Conservation (phyloP, 2,797 vertebrate genomes). For the Periophthalmus magnuspinnatus region DNA sequence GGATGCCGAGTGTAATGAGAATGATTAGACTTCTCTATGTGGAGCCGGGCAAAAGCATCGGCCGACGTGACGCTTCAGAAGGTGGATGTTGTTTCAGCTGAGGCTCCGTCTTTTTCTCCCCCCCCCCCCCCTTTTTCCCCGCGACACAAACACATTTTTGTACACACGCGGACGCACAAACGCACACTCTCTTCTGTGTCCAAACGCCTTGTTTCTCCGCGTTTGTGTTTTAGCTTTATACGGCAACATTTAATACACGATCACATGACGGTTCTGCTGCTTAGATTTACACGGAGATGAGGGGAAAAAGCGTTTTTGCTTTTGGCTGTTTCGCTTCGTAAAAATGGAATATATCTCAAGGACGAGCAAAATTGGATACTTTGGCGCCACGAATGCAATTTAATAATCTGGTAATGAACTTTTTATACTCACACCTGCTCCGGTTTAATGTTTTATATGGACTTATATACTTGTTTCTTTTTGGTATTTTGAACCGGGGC, state of each 20-base stretch:
- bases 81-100: conserved; percentile 69
- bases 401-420: too few species aligned
- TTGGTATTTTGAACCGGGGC: too few species aligned
- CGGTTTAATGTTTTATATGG: too few species aligned
- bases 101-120: conserved; percentile 45
- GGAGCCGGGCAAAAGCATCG: conserved; percentile 28
- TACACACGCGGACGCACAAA: background rate
- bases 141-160: conserved; percentile 27
- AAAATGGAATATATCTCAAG: too few species aligned
- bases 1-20: conserved; percentile 96
- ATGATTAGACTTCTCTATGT: conserved; percentile 85
- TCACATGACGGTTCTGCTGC: too few species aligned
- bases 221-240: conserved; percentile 18
- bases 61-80: conserved; percentile 53
- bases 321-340: too few species aligned
- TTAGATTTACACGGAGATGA: too few species aligned
- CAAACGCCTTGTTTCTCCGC: conserved; percentile 29
- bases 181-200: conserved; percentile 35
- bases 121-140: conserved; percentile 21
- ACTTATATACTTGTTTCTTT: too few species aligned
- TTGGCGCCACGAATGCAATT: too few species aligned
- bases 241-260: background rate
- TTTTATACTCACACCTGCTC: too few species aligned
- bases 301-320: too few species aligned
- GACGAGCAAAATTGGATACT: too few species aligned